Conservation (phyloP, 2,113 vertebrate genomes). For the Eudyptes chrysolophus region DNA sequence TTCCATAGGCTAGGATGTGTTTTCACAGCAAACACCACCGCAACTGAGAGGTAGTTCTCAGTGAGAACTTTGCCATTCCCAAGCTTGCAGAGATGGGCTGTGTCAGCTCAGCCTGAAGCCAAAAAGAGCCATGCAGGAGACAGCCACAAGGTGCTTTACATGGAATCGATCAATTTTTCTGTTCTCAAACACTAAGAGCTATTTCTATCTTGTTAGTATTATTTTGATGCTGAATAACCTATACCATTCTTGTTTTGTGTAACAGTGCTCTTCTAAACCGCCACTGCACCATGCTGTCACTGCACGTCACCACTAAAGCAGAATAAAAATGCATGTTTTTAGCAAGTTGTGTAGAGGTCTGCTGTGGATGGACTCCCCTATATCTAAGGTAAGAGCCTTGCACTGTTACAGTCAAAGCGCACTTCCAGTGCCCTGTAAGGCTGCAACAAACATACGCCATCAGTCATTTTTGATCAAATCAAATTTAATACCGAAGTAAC, state of each 20-base stretch:
- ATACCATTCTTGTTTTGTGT: background rate
- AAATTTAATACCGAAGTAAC: background rate
- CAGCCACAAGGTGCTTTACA: background rate
- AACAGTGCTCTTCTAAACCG: background rate
- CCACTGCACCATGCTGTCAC: background rate
- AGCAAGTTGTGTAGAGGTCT: background rate
- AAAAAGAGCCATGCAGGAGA: background rate
- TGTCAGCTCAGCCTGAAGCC: background rate
- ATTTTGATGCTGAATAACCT: background rate
- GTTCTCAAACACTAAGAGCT: background rate
- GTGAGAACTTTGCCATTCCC: background rate
- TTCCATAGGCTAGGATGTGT: background rate
- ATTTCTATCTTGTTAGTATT: background rate
- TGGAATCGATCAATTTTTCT: fast-evolving
- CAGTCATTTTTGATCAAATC: background rate
- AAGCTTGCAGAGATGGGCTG: background rate
- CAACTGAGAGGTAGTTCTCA: background rate
- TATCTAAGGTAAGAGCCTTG: background rate
- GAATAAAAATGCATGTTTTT: background rate
- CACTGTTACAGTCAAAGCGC: background rate
- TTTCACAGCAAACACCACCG: background rate
- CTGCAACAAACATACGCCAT: background rate
- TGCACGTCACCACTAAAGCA: background rate
- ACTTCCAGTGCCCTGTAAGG: background rate
- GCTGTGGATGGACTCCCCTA: background rate